Evolutionary conservation across 2,888 invertebrate species (phyloP), one percentile per base, ranked within the genome.

Genomic region (Drosophila formosana): DNA sequence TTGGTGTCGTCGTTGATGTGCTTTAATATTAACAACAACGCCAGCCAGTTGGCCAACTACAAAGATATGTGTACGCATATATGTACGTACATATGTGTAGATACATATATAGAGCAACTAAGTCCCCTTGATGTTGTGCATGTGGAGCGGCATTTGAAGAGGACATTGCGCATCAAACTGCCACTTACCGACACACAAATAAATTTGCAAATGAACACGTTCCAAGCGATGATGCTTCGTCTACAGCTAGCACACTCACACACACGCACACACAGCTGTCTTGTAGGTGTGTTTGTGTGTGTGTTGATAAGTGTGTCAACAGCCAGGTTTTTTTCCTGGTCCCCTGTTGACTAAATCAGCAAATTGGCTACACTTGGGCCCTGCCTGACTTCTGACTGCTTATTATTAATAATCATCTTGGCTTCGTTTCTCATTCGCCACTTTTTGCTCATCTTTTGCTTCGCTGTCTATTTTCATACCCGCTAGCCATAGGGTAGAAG

Each of bases 131-230:
- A 67, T 78, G 30, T 28, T 28, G 66, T 72, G 73, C 63, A 65
- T 57, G 68, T 57, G 68, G 46, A 72, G 71, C 73, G 71, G 72
- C 80, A 80, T 82, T 82, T 84, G 82, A 82, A 82, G 82, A 80
- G 82, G 74, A 88, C 86, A 86, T 81, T 85, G 86, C 81, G 80
- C 86, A 85, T 82, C 86, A 89, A 88, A 88, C 83, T 82, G 79
- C 82, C 78, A 84, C 86, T 86, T 86, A 86, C 72, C 85, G 85
- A 77, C 84, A 82, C 86, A 84, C 82, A 88, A 87, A 89, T 87
- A 88, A 87, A 86, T 89, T 89, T 80, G 80, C 88, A 88, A 89
- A 88, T 82, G 84, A 88, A 88, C 89, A 89, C 89, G 89, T 90
- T 88, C 80, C 83, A 70, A 75, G 86, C 76, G 71, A 58, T 71